Conservation (phyloP, 2,113 vertebrate genomes). For the Urocolius indicus region DNA sequence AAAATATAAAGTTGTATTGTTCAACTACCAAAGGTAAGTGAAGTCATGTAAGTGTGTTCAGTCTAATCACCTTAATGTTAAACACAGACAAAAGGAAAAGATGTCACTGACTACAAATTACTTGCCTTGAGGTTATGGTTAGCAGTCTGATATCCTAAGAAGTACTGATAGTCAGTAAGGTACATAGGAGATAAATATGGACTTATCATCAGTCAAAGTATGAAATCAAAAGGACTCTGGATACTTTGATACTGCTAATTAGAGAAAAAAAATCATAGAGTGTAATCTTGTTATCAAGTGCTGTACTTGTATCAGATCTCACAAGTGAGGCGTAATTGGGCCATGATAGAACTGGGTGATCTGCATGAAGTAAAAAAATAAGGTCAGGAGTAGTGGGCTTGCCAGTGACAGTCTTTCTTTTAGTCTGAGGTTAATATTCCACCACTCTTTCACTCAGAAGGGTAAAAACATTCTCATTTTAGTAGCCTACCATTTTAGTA, state of each 20-base stretch:
- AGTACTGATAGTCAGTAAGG: not conserved
- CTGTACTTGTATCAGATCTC: slow-evolving; percentile 59
- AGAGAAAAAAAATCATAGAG: slow-evolving; percentile 7
- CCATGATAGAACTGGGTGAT: not conserved
- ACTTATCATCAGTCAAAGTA: not conserved
- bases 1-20: not conserved
- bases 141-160: not conserved
- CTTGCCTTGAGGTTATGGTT: not conserved
- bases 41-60: not conserved
- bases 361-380: not conserved
- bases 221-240: slow-evolving; percentile 56
- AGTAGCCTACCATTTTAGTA: not conserved
- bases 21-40: not conserved
- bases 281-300: slow-evolving; percentile 14
- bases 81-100: not conserved
- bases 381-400: not conserved
- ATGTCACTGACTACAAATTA: not conserved
- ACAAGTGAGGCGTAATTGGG: slow-evolving; percentile 21
- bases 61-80: not conserved
- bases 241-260: slow-evolving; percentile 60
- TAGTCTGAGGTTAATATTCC: not conserved
- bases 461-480: not conserved
- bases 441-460: not conserved
- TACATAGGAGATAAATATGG: not conserved
- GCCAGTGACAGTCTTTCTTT: not conserved